Base-by-base conservation (phyloP, 2,888 invertebrate species). In the Epicampocera succincta region DNA sequence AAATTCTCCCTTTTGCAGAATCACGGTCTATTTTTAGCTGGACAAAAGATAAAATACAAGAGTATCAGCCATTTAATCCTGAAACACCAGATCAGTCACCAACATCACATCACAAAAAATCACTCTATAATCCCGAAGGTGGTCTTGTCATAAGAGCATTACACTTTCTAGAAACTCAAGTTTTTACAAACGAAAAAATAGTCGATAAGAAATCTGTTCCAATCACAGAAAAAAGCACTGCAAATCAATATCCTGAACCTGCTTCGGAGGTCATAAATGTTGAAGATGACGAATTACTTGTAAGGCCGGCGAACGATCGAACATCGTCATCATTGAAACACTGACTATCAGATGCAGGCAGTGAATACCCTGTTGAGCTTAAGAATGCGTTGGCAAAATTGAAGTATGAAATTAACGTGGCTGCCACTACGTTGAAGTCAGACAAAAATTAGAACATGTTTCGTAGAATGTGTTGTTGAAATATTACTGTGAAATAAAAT, bases 71-170 rank as follows among this genome's bases (percentile, higher is more conserved):
- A 3, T 90, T 90, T 50, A 89, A 89, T 84, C 87, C 86, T 5
- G 84, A 75, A 5, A 87, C 85, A 9, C 88, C 89, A 3, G 87
- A 89, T 83, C 87, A 87, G 69, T 84, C 85, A 33, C 71, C 85
- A 25, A 73, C 60, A 44, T 71, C 85, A 3, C 69, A 84, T 61
- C 40, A 78, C 1, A 85, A 81, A 58, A 79, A 85, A 12, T 88
- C 89, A 74, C 84, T 85, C 44, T 90, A 90, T 82, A 86, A 90
- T 84, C 88, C 90, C 2, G 80, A 84, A 13, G 85, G 87, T 54
- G 89, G 90, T 63, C 75, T 90, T 77, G 84, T 91, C n/a, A 90
- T 89, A 83, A 87, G 86, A 71, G 90, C 90, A 12, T 86, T 91
- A 54, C 86, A 91, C 84, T 88, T 87, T 83, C 86, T 91, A 73